Evolutionary conservation across 2,113 vertebrate genomes (phyloP), one percentile per base, ranked within the genome.

Genomic region (Dasyurus viverrinus): DNA sequence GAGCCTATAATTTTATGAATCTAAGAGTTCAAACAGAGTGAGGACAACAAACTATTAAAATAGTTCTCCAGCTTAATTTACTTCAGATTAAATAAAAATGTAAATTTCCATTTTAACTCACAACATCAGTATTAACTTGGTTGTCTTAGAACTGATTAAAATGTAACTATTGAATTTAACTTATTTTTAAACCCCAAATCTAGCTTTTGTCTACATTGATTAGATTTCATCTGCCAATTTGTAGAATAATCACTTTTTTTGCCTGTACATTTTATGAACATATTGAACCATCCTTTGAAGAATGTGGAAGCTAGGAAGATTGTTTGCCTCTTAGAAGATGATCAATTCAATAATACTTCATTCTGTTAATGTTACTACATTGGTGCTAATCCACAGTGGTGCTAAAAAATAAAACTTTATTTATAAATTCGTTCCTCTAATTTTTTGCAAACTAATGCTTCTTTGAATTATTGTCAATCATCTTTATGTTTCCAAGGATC

Each of bases 121-220:
- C 5, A 36, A 68, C n/a, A 14, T 22, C 5, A 84, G 22, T 84
- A 19, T 68, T 84, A 93, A 95, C n/a, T 76, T 36, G 0, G 53
- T 90, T 96, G 23, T 53, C 92, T 91, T 92, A 84, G 11, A 95
- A 91, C 24, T 92, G 91, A 96, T 90, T 84, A 94, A 93, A 94
- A 94, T 94, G 9, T 46, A 94, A 14, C 57, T 54, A 42, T 90
- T 96, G 36, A 95, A 68, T 19, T 91, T 92, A 60, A 91, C 36
- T 94, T 16, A 68, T 94, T 96, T 95, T 93, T 46, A 94, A 92
- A 93, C 0, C 0, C 3, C 8, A 90, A 89, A 19, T 92, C 27
- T 10, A 54, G 26, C 46, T 95, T 95, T 84, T 76, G 76, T 93
- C 30, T 91, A 47, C 48, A 91, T 8, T 84, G n/a, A 42, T 42